Evolutionary conservation across 1,140 invertebrate genomes (phyloP).

Genomic region (Drosophila fuyamai): DNA sequence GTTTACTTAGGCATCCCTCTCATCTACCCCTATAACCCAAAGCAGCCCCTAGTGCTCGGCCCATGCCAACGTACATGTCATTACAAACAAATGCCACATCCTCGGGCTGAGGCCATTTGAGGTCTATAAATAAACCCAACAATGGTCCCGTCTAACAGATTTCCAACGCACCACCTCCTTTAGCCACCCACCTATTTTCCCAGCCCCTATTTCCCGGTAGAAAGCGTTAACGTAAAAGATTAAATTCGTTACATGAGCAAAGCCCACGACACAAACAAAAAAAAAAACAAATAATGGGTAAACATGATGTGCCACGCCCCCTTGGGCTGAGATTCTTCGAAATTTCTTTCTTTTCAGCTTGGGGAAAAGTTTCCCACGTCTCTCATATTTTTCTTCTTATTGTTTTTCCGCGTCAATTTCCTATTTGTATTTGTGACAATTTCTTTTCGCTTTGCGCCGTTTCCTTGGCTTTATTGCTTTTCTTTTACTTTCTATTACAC

Average conservation of each 20-base stretch:
- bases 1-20: conserved; percentile 62
- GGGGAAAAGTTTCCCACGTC: conserved; percentile 37
- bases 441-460: conserved; percentile 72
- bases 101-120: conserved; percentile 65
- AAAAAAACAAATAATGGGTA: conserved; percentile 24
- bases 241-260: conserved; percentile 61
- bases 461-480: conserved; percentile 73
- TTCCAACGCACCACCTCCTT: conserved; percentile 19
- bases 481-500: conserved; percentile 57
- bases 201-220: conserved; percentile 13
- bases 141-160: conserved; percentile 56
- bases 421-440: conserved; percentile 78
- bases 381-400: conserved; percentile 49
- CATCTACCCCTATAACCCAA: neutral
- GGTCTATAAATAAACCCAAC: conserved; percentile 74
- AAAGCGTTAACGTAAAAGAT: conserved; percentile 69
- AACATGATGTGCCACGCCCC: conserved; percentile 43
- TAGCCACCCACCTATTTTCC: neutral
- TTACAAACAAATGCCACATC: conserved; percentile 54
- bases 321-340: conserved; percentile 12
- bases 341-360: conserved; percentile 19
- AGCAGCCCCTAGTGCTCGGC: neutral
- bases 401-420: conserved; percentile 73
- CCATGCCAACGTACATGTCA: conserved; percentile 49
- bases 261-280: conserved; percentile 3